These are phyloP conservation scores for Dynastes grantii DNA, from an alignment of 2,888 invertebrate species.

Conservation along the genomic window DNA sequence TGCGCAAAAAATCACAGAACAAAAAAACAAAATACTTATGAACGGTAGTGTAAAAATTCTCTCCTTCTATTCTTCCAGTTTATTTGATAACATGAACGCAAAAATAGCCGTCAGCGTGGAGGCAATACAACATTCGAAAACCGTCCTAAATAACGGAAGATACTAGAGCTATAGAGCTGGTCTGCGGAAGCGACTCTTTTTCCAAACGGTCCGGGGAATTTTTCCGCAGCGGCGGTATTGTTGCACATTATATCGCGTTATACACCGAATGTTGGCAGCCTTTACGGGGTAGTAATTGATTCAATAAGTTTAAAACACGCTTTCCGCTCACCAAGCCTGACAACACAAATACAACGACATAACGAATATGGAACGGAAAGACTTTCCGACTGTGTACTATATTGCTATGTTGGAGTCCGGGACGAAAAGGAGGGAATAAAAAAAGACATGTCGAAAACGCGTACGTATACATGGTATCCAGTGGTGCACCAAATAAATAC, in stretches of 20 bases:
- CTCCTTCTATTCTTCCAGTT: constrained; percentile 33
- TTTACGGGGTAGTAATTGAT: constrained; percentile 70
- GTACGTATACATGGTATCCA: too few relatives aligned
- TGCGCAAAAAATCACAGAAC: too few relatives aligned
- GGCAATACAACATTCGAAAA: constrained; percentile 48
- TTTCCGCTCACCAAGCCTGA: constrained; percentile 61
- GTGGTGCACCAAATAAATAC: too few relatives aligned
- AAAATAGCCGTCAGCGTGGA: constrained; percentile 65
- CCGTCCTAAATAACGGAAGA: constrained; percentile 43
- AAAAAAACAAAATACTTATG: too few relatives aligned
- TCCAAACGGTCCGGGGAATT: constrained; percentile 45
- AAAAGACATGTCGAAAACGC: too few relatives aligned
- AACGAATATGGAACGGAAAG: constrained; percentile 56
- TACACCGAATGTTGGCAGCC: constrained; percentile 68
- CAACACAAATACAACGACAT: constrained; percentile 68
- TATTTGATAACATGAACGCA: constrained; percentile 55
- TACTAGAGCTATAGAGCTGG: constrained; percentile 41
- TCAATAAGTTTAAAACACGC: constrained; percentile 71
- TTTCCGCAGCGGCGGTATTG: constrained; percentile 56
- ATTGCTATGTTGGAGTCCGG: too few relatives aligned
- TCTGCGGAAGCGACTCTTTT: constrained; percentile 30
- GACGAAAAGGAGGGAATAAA: too few relatives aligned
- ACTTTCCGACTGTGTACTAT: constrained; percentile 10
- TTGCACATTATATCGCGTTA: constrained; percentile 56
- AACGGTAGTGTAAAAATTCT: neutral